Percentiles rank a stretch among this genome's conserved stretches.
These are phyloP conservation scores for Falco novaeseelandiae DNA, from an alignment of 2,797 vertebrate genomes.

Conservation along the genomic window DNA sequence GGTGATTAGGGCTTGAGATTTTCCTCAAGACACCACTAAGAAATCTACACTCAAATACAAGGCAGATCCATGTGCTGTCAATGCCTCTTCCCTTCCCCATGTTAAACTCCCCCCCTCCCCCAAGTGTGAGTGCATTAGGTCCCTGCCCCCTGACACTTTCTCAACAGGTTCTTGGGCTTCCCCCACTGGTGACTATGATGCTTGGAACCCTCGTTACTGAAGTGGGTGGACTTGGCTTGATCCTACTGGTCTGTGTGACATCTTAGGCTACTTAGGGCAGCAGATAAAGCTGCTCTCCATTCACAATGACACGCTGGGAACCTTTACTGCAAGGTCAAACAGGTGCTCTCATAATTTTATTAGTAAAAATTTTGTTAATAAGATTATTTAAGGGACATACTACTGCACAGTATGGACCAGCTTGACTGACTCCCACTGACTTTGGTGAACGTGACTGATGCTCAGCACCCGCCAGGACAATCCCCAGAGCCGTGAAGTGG, in stretches of 20 bases:
- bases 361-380: not conserved
- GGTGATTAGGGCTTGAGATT: not conserved
- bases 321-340: too few relatives aligned
- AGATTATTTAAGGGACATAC: not conserved
- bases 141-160: not conserved
- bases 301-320: not conserved
- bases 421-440: not conserved
- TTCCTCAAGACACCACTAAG: not conserved
- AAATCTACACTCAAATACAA: not conserved
- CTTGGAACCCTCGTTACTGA: slow-evolving; percentile 31
- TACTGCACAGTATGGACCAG: not conserved
- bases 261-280: not conserved
- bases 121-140: not conserved
- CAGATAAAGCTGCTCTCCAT: not conserved
- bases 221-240: slow-evolving; percentile 3
- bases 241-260: too few relatives aligned
- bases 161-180: slow-evolving; percentile 34
- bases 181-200: not conserved
- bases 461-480: not conserved
- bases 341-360: not conserved
- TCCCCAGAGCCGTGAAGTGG: not conserved
- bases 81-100: not conserved
- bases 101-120: not conserved
- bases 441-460: not conserved
- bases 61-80: not conserved